Evolutionary conservation across 2,797 vertebrate genomes (phyloP), one percentile per base, ranked within the genome.

Genomic region (Linurgus olivaceus): DNA sequence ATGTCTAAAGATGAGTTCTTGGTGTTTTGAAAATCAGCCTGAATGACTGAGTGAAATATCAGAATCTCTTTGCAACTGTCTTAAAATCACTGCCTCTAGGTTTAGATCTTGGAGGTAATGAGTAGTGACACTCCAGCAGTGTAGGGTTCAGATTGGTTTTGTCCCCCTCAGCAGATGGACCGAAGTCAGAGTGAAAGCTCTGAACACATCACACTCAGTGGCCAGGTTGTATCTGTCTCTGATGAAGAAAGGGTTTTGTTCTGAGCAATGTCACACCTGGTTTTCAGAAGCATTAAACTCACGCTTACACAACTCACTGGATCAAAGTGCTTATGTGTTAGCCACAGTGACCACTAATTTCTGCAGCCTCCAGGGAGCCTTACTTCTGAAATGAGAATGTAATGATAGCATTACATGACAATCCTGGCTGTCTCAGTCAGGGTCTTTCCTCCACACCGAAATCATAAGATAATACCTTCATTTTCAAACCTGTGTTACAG

Each of bases 301-400:
- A 26, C 0, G 0, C 17, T 68, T 88, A n/a, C 42, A 33, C 21
- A 63, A 3, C 21, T 80, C 0, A 0, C 16, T 40, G 58, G 58
- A 61, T 94, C 75, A 24, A 3, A 51, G 29, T 29, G 35, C 47
- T 87, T 71, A 37, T 1, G 0, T 33, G 23, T 35, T 28, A 38
- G 23, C 9, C 40, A 54, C 58, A 25, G 50, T 62, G 44, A 54
- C 25, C 23, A 13, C 75, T 62, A 14, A 38, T 33, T 40, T 86
- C 67, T 20, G 44, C 23, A 62, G 51, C 38, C 57, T 48, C 47
- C 12, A 58, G 44, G 18, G 57, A 62, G 14, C 50, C 17, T 72
- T 72, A 8, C 24, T 68, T 88, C 51, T 81, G 47, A 65, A 79
- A n/a, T 48, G 11, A 58, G 51, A 59, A 18, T 44, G 65, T 58